phyloP scores from a whole-genome alignment of 2,888 invertebrate genomes.

The Tinea pellionella region DNA sequence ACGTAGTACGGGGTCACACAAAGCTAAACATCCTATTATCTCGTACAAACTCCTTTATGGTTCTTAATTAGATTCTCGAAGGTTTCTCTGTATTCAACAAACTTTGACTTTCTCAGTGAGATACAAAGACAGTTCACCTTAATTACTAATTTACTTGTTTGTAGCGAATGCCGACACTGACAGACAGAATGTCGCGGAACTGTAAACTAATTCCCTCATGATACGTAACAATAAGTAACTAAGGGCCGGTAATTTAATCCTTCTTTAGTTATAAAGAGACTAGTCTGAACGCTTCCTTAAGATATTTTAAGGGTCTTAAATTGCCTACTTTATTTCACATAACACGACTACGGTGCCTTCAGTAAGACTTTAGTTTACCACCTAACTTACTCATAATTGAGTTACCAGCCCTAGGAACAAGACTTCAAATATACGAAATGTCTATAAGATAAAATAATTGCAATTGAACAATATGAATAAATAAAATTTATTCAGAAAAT shows the following conservation, averaged over 20 bases:
- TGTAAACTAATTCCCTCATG: constrained; percentile 15
- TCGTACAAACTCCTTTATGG: not conserved
- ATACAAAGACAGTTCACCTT: constrained; percentile 17
- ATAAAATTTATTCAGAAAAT: not conserved
- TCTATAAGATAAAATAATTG: not conserved
- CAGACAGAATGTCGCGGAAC: constrained; percentile 18
- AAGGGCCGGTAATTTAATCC: too few species aligned
- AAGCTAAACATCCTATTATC: not conserved
- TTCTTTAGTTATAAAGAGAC: too few species aligned
- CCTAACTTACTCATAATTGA: too few species aligned
- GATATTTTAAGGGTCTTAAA: too few species aligned
- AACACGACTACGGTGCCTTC: too few species aligned
- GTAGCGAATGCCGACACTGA: constrained; percentile 17
- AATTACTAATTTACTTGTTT: constrained; percentile 33
- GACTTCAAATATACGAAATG: not conserved
- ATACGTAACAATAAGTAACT: not conserved
- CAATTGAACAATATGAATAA: too few species aligned
- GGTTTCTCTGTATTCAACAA: not conserved
- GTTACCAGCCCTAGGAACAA: too few species aligned
- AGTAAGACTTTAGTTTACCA: too few species aligned
- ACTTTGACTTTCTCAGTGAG: constrained; percentile 10
- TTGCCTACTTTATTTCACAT: too few species aligned
- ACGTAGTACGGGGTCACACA: too few species aligned
- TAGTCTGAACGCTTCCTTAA: too few species aligned
- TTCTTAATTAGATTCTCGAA: not conserved